phyloP scores from a whole-genome alignment of 1,140 invertebrate species.

The Maconellicoccus hirsutus region DNA sequence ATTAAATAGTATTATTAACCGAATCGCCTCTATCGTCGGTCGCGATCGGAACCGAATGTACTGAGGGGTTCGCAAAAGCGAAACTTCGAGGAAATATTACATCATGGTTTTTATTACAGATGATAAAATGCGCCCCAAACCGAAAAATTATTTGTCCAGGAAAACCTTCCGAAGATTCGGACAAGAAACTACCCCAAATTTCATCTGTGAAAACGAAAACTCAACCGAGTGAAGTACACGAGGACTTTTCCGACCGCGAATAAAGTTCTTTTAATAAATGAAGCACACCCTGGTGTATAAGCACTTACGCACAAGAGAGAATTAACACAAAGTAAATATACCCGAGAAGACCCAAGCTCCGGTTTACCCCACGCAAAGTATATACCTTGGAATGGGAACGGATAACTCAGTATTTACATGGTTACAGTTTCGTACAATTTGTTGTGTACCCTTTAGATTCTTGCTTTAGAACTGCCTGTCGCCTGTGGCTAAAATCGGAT shows the following conservation, averaged over 20 bases:
- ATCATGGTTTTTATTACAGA: too few species aligned
- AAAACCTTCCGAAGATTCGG: too few species aligned
- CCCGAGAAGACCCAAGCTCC: slow-evolving; percentile 8
- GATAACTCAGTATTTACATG: slow-evolving; percentile 20
- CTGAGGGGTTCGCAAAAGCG: background rate
- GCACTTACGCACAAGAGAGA: slow-evolving; percentile 19
- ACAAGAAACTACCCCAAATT: too few species aligned
- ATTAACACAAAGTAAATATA: slow-evolving; percentile 19
- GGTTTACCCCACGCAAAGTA: slow-evolving; percentile 12
- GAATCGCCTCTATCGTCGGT: background rate
- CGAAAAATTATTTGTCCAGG: too few species aligned
- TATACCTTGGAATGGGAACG: slow-evolving; percentile 14
- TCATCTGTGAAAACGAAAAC: too few species aligned
- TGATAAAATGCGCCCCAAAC: too few species aligned
- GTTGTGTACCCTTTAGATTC: slow-evolving; percentile 21
- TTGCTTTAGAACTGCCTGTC: slow-evolving; percentile 15
- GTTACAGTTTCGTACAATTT: slow-evolving; percentile 20
- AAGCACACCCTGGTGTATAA: slow-evolving; percentile 18
- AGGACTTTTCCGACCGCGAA: background rate
- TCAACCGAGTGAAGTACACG: background rate
- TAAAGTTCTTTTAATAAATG: background rate
- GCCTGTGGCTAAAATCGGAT: slow-evolving; percentile 17
- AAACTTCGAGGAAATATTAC: background rate
- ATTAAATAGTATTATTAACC: slow-evolving; percentile 14
- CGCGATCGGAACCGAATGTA: background rate